Percentiles rank a stretch among this genome's conserved stretches.
These are phyloP conservation scores for Coendou prehensilis DNA, from an alignment of 2,797 vertebrate species.

Conservation along the genomic window DNA sequence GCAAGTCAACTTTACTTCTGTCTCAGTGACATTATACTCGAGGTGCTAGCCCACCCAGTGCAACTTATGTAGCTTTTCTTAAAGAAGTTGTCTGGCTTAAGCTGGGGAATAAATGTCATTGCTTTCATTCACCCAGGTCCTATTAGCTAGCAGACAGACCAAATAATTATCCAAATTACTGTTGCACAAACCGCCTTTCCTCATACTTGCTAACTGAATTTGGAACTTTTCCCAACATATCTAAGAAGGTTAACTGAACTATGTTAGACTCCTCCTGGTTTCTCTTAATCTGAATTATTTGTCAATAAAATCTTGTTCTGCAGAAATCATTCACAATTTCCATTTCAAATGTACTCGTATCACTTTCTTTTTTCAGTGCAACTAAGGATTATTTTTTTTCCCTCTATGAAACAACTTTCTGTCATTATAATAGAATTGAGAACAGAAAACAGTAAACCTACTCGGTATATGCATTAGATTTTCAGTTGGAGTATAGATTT, in stretches of 20 bases:
- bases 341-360: neutral
- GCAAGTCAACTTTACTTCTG: slow-evolving; percentile 6
- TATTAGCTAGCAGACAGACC: neutral
- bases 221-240: neutral
- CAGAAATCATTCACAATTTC: slow-evolving; percentile 23
- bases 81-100: slow-evolving; percentile 24
- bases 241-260: neutral
- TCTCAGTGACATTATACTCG: neutral
- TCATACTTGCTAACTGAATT: neutral
- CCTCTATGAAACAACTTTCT: neutral
- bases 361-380: neutral
- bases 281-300: neutral
- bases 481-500: neutral
- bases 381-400: neutral
- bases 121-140: neutral
- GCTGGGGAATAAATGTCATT: neutral
- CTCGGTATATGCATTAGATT: neutral
- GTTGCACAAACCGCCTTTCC: neutral
- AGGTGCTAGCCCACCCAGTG: neutral
- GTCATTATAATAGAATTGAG: neutral
- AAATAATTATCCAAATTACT: neutral
- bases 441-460: neutral
- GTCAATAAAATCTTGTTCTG: neutral
- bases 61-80: neutral
- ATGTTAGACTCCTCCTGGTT: neutral